These are phyloP conservation scores for Channallabes apus DNA, from an alignment of 2,797 vertebrate genomes.

Conservation along the genomic window DNA sequence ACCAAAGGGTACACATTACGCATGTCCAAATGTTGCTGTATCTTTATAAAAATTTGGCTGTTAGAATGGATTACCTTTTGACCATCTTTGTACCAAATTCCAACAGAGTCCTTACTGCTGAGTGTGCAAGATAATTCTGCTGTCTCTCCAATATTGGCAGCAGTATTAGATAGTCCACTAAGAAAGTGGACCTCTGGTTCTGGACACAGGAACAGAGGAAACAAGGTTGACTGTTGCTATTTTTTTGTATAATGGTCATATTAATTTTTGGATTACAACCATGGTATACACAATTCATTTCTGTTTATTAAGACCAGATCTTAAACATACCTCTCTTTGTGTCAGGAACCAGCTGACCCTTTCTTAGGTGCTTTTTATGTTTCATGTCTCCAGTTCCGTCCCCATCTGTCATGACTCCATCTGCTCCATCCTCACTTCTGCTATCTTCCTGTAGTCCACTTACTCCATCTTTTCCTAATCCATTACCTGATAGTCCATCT, in stretches of 20 bases:
- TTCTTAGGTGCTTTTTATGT: constrained; percentile 57
- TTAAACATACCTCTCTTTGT: constrained; percentile 58
- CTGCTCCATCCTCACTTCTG: background rate
- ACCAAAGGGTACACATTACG: background rate
- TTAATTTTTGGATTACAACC: background rate
- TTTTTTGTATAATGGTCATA: background rate
- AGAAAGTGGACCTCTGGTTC: constrained; percentile 70
- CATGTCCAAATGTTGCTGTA: background rate
- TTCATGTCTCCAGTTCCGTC: constrained; percentile 44
- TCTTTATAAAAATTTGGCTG: background rate
- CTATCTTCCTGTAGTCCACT: constrained; percentile 22
- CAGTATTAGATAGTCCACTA: constrained; percentile 73
- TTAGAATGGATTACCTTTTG: constrained; percentile 73
- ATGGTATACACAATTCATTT: background rate
- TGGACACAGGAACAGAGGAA: constrained; percentile 52
- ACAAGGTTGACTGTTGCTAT: background rate
- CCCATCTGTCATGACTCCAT: background rate
- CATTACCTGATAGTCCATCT: constrained; percentile 15
- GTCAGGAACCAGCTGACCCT: constrained; percentile 61
- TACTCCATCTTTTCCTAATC: constrained; percentile 3
- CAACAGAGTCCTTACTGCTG: constrained; percentile 71
- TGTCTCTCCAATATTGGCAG: constrained; percentile 71
- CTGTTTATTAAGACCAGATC: background rate
- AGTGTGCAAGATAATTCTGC: constrained; percentile 79
- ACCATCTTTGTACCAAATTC: constrained; percentile 85